Evolutionary conservation across 2,113 vertebrate species (phyloP), one percentile per base, ranked within the genome.

Genomic region (Sylvietta virens): DNA sequence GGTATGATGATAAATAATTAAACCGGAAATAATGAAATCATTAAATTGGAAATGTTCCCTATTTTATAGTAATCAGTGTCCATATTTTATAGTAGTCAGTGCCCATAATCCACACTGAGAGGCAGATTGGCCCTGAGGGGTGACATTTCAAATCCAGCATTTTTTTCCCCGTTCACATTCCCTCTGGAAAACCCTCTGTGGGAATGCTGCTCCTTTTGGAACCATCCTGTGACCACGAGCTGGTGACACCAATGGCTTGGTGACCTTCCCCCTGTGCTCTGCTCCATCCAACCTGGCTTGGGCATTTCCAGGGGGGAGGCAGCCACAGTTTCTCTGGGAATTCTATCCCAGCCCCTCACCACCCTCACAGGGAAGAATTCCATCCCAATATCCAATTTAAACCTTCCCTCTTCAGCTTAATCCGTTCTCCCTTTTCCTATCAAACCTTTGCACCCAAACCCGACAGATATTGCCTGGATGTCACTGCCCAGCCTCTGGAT

Each of bases 201-300:
- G 56, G 45, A 61, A 45, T 4, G 19, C 5, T 64, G 44, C 26
- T 78, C 6, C 70, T 54, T 57, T 28, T 24, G 35, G 33, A 83
- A 21, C 3, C 7, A 3, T 20, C 56, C 14, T 13, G 0, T 15
- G 17, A 17, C 33, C 40, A 31, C 0, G 0, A 33, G 20, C 14
- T 2, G 2, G 11, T 6, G 30, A 28, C 47, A 56, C 45, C 26
- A 5, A 11, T 4, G 19, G 13, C 33, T 70, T 8, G 0, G 37
- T 26, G 66, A 22, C 84, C 19, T 73, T 13, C 61, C 7, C 7
- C 3, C n/a, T 26, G 33, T 8, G 13, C 13, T 47, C 56, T 17
- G 57, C 42, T 57, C 15, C 31, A 23, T 28, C 54, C 54, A n/a
- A 0, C 35, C 54, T 30, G 20, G 11, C 30, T 48, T 69, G 64